Conservation (phyloP, 2,113 vertebrate species). For the Falco punctatus region DNA sequence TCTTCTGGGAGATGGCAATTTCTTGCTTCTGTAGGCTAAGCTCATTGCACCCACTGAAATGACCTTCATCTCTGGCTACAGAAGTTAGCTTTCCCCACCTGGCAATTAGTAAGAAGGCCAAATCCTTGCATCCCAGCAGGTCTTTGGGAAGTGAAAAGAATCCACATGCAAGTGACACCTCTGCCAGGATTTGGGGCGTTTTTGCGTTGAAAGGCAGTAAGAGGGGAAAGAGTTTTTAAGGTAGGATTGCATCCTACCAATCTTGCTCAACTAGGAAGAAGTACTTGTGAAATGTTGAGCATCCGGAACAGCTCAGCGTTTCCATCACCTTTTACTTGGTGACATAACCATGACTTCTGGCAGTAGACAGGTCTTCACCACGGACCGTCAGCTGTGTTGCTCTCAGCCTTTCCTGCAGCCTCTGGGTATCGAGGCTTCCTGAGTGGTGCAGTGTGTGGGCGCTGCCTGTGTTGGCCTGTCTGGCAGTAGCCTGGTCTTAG, state of each 20-base stretch:
- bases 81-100: too few species aligned
- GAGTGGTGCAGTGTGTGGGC: not conserved
- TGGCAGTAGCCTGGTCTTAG: not conserved
- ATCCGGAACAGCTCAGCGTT: not conserved
- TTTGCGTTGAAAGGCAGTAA: not conserved
- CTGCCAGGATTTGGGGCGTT: not conserved
- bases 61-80: too few species aligned
- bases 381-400: too few species aligned
- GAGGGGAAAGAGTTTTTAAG: not conserved
- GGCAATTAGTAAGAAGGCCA: too few species aligned
- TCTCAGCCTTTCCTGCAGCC: not conserved
- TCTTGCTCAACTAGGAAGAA: not conserved
- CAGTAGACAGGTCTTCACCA: not conserved
- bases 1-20: too few species aligned
- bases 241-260: not conserved
- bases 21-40: too few species aligned
- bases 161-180: not conserved
- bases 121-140: too few species aligned
- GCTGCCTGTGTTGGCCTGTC: rapidly evolving
- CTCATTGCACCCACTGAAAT: too few species aligned
- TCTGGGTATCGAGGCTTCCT: not conserved
- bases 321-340: not conserved
- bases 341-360: not conserved
- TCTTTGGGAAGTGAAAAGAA: not conserved
- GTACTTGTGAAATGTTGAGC: not conserved